phyloP scores from a whole-genome alignment of 2,113 vertebrate species.

The Hepsetus odoe region DNA sequence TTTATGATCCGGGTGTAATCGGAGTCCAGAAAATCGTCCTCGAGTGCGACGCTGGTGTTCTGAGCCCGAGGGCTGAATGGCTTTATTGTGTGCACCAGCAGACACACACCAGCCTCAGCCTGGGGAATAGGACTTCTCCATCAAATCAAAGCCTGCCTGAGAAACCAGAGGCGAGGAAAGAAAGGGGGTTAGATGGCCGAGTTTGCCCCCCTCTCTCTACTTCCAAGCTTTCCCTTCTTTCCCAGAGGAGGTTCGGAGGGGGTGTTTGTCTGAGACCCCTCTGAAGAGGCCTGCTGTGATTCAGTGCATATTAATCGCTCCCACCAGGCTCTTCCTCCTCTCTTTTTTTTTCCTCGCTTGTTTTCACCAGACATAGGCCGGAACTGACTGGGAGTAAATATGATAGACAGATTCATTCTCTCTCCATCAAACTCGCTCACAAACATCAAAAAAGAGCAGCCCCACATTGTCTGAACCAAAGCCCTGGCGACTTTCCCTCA shows the following conservation, averaged over 20 bases:
- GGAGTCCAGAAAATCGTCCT: background rate
- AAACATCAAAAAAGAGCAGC: background rate
- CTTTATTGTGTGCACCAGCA: background rate
- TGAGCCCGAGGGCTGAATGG: background rate
- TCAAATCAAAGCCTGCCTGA: slow-evolving; percentile 6
- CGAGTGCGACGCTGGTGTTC: background rate
- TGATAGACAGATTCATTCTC: slow-evolving; percentile 1
- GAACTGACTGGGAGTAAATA: background rate
- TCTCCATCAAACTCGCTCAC: background rate
- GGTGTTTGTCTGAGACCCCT: background rate
- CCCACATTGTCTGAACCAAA: background rate
- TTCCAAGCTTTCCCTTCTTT: background rate
- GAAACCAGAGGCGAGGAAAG: background rate
- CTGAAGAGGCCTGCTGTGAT: background rate
- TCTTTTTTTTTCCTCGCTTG: no score
- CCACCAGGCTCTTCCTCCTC: background rate
- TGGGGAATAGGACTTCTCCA: background rate
- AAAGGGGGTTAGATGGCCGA: background rate
- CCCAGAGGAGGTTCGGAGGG: background rate
- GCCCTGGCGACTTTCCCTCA: no score
- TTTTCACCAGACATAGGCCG: background rate
- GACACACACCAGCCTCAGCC: background rate
- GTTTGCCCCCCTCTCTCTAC: background rate
- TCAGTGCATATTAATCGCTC: background rate
- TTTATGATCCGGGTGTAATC: background rate